Percentiles rank a stretch among this genome's conserved stretches.
These are phyloP conservation scores for Embidobia sp. DNA, from an alignment of 2,888 invertebrate genomes.

Conservation along the genomic window DNA sequence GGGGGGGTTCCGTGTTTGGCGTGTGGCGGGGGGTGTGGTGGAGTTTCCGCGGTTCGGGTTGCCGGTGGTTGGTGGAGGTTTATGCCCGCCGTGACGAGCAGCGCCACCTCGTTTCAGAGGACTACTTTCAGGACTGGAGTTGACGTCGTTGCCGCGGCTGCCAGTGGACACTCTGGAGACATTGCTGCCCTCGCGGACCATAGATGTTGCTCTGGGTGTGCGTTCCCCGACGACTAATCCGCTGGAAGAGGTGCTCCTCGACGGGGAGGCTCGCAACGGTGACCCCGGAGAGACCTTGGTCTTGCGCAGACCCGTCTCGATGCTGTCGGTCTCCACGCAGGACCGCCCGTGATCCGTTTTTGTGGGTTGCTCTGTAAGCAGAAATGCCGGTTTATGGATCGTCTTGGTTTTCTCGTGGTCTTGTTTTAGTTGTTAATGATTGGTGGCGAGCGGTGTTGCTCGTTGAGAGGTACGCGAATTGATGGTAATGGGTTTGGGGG, in stretches of 20 bases:
- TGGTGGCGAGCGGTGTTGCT: not conserved
- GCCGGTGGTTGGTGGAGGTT: slow-evolving; percentile 82
- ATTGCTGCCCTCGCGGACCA: slow-evolving; percentile 76
- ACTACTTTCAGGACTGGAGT: slow-evolving; percentile 81
- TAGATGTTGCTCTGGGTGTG: slow-evolving; percentile 72
- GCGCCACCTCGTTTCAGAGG: slow-evolving; percentile 84
- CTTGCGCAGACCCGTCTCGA: slow-evolving; percentile 87
- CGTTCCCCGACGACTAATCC: slow-evolving; percentile 69
- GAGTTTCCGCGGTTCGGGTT: slow-evolving; percentile 83
- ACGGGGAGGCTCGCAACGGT: slow-evolving; percentile 72
- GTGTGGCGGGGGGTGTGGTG: too few species aligned
- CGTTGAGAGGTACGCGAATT: too few species aligned
- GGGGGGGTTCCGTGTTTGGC: too few species aligned
- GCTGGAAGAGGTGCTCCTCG: slow-evolving; percentile 72
- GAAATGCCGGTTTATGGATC: slow-evolving; percentile 14
- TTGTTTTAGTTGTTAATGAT: slow-evolving; percentile 12
- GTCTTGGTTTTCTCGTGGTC: not conserved
- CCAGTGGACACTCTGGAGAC: slow-evolving; percentile 75
- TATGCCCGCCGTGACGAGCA: slow-evolving; percentile 81
- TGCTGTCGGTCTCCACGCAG: slow-evolving; percentile 81
- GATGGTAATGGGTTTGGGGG: too few species aligned
- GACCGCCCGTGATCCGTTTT: slow-evolving; percentile 73
- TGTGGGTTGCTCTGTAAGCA: slow-evolving; percentile 74
- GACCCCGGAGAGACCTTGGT: slow-evolving; percentile 81
- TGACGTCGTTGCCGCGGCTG: slow-evolving; percentile 73